Base-by-base conservation (phyloP, 1,140 invertebrate species). In the Parasteatoda tepidariorum region DNA sequence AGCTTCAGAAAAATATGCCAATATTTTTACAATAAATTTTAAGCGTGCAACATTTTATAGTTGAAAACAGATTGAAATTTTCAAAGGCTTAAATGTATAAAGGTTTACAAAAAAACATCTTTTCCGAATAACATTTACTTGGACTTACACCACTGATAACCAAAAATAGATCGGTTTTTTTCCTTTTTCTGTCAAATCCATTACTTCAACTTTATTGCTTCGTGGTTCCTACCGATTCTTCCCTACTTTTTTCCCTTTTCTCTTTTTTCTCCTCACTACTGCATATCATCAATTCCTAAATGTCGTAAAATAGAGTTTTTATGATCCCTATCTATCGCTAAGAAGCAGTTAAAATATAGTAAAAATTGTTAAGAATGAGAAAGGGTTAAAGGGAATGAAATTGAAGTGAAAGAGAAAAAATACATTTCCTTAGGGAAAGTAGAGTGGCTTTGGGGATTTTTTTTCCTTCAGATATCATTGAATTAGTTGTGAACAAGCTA, bases 261-360 rank as follows among this genome's bases (percentile, higher is more conserved):
- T 33, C n/a, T 74, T 61, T 24, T 15, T 57, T 24, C 3, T 33
- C 15, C 28, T 4, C 1, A 18, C 74, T 5, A 31, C 33, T 78
- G 18, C 61, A 66, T 59, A 18, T 59, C n/a, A 59, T 59, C 57
- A 59, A 26, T 41, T 78, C 74, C 9, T 54, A 66, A 54, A 48
- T 41, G 74, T 78, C 59, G 34, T 54, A 55, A 66, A 78, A 64
- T 64, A 78, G n/a, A 33, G n/a, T 78, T 64, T 78, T 78, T 64
- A 78, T 78, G 59, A 18, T 3, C 24, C 5, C 30, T 34, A 78
- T 78, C 59, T 66, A 66, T 66, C 38, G 61, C 61, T 61, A 22
- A 30, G 28, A 54, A 48, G 57, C 59, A 55, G 74, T 78, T 78
- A 78, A 66, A 78, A 66, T 64, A 78, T 78, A 78, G 34, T 78